These are phyloP conservation scores for Amaurobius ferox DNA, from an alignment of 2,888 invertebrate species.

Conservation along the genomic window DNA sequence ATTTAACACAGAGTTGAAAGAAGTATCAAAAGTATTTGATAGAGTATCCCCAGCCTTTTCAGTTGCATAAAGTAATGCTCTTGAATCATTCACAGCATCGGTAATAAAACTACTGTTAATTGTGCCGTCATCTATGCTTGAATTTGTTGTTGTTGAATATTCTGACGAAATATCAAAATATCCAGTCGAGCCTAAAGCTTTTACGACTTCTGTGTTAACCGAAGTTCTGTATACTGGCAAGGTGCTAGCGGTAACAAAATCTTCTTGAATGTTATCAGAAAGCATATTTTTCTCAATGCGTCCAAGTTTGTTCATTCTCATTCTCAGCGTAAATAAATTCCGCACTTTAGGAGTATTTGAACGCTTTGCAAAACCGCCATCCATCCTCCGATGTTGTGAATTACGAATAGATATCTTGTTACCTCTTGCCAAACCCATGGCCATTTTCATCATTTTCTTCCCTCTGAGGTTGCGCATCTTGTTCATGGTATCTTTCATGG, in stretches of 20 bases:
- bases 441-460: background rate
- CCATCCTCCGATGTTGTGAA: too few species aligned
- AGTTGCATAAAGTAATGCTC: background rate
- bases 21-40: background rate
- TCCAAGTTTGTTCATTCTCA: background rate
- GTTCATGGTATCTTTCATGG: conserved; percentile 25
- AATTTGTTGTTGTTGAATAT: background rate
- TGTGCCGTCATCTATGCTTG: background rate
- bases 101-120: background rate
- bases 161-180: conserved; percentile 15
- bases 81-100: background rate
- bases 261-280: background rate
- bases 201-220: background rate
- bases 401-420: background rate
- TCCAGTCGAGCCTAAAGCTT: background rate
- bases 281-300: background rate
- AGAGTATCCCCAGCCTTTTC: background rate
- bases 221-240: background rate
- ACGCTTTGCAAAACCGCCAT: background rate
- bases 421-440: background rate
- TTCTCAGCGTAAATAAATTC: conserved; percentile 3
- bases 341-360: background rate
- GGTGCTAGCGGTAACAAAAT: background rate
- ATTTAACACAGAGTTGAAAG: background rate
- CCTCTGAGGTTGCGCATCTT: conserved; percentile 30